Evolutionary conservation across 23 tunicate genomes (phyloP).

Genomic region (Trididemnum miniatum): DNA sequence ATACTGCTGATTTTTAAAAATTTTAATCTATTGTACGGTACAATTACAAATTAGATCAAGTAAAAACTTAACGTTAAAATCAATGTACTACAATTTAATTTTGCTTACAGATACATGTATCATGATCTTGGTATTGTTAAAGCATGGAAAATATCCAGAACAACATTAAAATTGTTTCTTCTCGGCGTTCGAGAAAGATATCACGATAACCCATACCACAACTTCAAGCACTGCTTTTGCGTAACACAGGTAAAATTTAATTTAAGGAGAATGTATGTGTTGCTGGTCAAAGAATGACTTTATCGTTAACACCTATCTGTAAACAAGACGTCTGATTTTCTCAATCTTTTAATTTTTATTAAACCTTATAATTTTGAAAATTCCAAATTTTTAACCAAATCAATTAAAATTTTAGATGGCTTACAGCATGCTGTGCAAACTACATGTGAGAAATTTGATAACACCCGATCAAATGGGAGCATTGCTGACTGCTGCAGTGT

Average conservation of each 20-base stretch:
- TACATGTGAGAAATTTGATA: conserved; percentile 41
- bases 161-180: conserved; percentile 76
- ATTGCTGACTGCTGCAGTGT: conserved; percentile 80
- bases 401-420: conserved; percentile 73
- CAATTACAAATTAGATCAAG: background rate
- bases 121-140: conserved; percentile 75
- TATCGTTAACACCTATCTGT: no score
- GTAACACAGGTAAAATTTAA: conserved; percentile 77
- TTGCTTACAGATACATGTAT: conserved; percentile 76
- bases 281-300: background rate
- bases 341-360: no score
- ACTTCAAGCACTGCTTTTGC: conserved; percentile 93
- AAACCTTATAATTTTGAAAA: no score
- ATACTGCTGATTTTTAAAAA: no score
- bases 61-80: no score
- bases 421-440: conserved; percentile 82
- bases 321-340: no score
- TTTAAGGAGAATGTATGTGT: background rate
- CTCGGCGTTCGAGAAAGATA: conserved; percentile 83
- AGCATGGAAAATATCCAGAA: conserved; percentile 83
- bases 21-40: no score
- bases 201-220: conserved; percentile 97
- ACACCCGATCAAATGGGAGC: conserved; percentile 78
- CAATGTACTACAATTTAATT: no score
- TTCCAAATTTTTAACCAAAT: background rate